These are phyloP conservation scores for Apodemus agrarius DNA, from an alignment of 2,797 vertebrate genomes.

Conservation along the genomic window DNA sequence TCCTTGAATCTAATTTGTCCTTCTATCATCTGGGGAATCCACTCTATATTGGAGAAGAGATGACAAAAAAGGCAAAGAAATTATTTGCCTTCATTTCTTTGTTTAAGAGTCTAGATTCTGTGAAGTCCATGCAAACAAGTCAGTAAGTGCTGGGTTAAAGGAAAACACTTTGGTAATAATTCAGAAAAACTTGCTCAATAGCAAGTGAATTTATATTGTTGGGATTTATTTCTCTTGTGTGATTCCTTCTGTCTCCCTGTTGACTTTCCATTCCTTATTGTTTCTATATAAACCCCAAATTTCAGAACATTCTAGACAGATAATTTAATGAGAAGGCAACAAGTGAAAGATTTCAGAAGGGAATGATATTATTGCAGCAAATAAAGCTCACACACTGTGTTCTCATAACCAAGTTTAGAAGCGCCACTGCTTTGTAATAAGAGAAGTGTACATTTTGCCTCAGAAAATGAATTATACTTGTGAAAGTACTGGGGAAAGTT, in stretches of 20 bases:
- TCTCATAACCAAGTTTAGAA: conserved; percentile 20
- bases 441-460: background rate
- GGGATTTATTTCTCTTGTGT: conserved; percentile 1
- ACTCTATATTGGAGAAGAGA: background rate
- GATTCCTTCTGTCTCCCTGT: background rate
- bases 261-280: background rate
- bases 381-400: conserved; percentile 4
- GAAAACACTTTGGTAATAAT: conserved; percentile 31
- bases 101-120: background rate
- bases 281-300: background rate
- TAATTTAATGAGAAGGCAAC: background rate
- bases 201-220: conserved; percentile 2
- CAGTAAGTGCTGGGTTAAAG: conserved; percentile 11
- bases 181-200: background rate
- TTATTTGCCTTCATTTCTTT: background rate
- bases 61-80: background rate
- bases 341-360: background rate
- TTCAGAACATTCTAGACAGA: background rate
- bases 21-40: background rate
- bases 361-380: background rate
- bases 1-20: background rate
- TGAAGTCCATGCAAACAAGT: background rate
- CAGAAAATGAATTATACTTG: conserved; percentile 32
- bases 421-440: background rate
- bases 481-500: background rate